Percentiles rank a stretch among this genome's conserved stretches.
Evolutionary conservation across 2,113 vertebrate genomes (phyloP).

Genomic region (Meles meles): DNA sequence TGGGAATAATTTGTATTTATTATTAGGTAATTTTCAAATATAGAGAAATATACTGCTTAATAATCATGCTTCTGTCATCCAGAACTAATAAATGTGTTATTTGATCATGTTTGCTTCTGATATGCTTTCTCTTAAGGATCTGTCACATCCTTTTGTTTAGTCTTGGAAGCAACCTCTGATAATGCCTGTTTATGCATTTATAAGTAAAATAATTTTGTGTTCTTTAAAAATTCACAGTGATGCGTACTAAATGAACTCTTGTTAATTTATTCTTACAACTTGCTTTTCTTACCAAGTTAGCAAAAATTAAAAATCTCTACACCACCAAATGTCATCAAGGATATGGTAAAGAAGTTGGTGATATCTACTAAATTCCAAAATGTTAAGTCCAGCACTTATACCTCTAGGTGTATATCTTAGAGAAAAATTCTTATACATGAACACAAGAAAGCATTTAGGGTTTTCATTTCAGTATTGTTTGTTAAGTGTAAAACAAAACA

Average conservation of each 20-base stretch:
- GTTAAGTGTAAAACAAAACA: constrained; percentile 13
- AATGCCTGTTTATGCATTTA: neutral
- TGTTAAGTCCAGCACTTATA: neutral
- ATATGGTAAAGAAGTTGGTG: neutral
- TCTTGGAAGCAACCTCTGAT: neutral
- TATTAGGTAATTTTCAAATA: neutral
- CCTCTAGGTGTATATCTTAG: neutral
- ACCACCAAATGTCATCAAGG: neutral
- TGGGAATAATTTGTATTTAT: constrained; percentile 13
- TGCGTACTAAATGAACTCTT: neutral
- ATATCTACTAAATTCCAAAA: neutral
- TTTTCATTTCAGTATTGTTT: neutral
- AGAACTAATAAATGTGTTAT: neutral
- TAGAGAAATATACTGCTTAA: neutral
- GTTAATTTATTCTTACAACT: neutral
- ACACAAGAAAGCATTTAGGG: neutral
- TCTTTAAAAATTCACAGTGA: neutral
- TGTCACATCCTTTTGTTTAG: neutral
- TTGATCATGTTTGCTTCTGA: neutral
- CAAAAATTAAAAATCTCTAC: constrained; percentile 20
- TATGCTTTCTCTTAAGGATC: neutral
- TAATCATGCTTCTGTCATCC: neutral
- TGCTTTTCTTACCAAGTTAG: neutral
- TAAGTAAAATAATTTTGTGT: neutral
- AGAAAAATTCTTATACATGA: neutral